Evolutionary conservation across 2,113 vertebrate species (phyloP).

Genomic region (Micronisus gabar): DNA sequence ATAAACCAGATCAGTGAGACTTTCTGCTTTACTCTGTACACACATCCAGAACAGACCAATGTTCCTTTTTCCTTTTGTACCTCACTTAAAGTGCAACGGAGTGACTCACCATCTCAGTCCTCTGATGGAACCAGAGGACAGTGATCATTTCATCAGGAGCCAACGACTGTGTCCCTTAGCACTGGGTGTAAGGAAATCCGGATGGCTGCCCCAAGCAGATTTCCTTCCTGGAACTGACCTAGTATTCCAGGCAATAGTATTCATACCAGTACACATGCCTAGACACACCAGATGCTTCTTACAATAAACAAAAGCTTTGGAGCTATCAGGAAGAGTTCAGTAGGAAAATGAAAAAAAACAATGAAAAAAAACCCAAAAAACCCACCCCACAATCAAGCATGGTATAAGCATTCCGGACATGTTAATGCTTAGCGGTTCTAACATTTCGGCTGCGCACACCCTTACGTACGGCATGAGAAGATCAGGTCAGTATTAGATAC

Average conservation of each 20-base stretch:
- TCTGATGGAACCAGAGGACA: background rate
- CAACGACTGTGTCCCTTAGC: background rate
- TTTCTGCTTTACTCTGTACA: background rate
- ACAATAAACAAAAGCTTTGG: background rate
- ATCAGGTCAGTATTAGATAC: background rate
- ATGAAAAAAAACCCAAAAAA: too few relatives aligned
- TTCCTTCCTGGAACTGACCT: background rate
- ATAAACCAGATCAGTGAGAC: background rate
- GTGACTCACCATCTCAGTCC: background rate
- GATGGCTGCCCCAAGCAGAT: background rate
- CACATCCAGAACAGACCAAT: background rate
- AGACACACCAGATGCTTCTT: background rate
- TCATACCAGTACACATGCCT: background rate
- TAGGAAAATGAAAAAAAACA: background rate
- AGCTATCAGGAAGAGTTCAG: background rate
- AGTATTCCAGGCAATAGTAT: background rate
- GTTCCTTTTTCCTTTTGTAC: background rate
- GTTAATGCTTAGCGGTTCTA: background rate
- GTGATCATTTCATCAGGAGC: background rate
- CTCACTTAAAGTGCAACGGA: background rate
- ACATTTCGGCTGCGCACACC: background rate
- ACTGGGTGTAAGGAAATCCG: background rate
- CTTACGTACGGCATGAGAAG: background rate
- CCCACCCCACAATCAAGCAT: background rate
- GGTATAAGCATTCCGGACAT: background rate